Conservation (phyloP, 2,888 invertebrate genomes). For the Hirtodrosophila alboralis region DNA sequence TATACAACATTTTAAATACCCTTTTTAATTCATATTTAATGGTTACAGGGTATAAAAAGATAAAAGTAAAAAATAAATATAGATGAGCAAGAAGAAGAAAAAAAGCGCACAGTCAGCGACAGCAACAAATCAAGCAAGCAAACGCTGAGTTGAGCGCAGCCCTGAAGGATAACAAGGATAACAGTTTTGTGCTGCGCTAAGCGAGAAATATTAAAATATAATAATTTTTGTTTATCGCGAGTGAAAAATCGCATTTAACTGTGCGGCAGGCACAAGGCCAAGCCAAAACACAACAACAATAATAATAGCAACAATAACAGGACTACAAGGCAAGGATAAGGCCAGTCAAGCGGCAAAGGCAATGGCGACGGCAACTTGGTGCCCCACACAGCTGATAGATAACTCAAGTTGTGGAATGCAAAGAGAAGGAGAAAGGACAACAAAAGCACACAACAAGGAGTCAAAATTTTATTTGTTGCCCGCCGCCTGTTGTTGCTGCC, state of each 20-base stretch:
- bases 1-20: too few relatives aligned
- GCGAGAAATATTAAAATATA: conserved; percentile 78
- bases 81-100: not conserved
- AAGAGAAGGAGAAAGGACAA: conserved; percentile 13
- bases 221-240: conserved; percentile 72
- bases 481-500: conserved; percentile 14
- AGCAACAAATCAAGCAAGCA: conserved; percentile 66
- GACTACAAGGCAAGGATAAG: conserved; percentile 33
- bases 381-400: conserved; percentile 50
- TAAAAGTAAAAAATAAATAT: too few relatives aligned
- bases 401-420: conserved; percentile 12
- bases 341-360: conserved; percentile 47
- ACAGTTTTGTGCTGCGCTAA: conserved; percentile 64
- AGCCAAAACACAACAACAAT: conserved; percentile 34
- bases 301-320: conserved; percentile 10
- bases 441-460: conserved; percentile 10
- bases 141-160: not conserved
- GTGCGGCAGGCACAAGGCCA: conserved; percentile 23
- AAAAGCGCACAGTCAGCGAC: conserved; percentile 60
- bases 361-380: conserved; percentile 11
- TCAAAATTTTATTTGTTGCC: conserved; percentile 7
- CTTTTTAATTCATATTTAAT: not conserved
- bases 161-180: conserved; percentile 41
- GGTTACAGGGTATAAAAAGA: conserved; percentile 6
- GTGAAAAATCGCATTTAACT: conserved; percentile 76